phyloP scores from a whole-genome alignment of 2,888 invertebrate genomes.

The Lysandra bellargus region DNA sequence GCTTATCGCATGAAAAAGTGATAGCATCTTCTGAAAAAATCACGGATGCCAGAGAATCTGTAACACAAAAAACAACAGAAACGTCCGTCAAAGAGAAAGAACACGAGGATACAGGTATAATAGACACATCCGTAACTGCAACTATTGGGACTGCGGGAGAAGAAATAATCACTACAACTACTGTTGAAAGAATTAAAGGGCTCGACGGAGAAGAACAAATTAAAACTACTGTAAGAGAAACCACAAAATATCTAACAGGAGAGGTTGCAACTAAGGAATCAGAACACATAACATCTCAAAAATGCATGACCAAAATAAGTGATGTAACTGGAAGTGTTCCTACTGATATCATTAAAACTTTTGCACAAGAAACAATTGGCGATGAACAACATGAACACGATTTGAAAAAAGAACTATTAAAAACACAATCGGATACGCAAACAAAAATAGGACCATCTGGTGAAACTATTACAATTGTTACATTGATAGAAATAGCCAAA shows the following conservation, averaged over 20 bases:
- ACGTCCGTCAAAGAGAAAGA: not conserved
- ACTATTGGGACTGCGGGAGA: constrained; percentile 37
- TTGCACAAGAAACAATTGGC: not conserved
- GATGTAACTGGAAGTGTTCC: not conserved
- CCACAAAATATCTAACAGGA: constrained; percentile 37
- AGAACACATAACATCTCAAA: not conserved
- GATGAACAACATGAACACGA: not conserved
- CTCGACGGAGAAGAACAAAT: constrained; percentile 37
- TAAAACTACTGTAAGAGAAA: constrained; percentile 37
- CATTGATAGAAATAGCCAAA: constrained; percentile 34
- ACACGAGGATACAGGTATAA: not conserved
- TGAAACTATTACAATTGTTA: constrained; percentile 41
- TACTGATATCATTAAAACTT: not conserved
- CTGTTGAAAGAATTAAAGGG: constrained; percentile 36
- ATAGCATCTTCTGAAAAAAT: constrained; percentile 16
- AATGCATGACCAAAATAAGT: not conserved
- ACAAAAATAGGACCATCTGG: constrained; percentile 36
- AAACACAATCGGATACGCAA: constrained; percentile 32
- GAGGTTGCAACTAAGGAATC: not conserved
- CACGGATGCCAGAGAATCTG: not conserved
- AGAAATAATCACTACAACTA: constrained; percentile 37
- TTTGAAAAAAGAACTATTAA: not conserved
- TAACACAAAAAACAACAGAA: not conserved
- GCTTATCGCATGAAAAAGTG: constrained; percentile 26
- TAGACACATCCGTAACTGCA: constrained; percentile 29